phyloP scores from a whole-genome alignment of 37 sponge, comb jelly and placozoan genomes.

The Amphimedon queenslandica region DNA sequence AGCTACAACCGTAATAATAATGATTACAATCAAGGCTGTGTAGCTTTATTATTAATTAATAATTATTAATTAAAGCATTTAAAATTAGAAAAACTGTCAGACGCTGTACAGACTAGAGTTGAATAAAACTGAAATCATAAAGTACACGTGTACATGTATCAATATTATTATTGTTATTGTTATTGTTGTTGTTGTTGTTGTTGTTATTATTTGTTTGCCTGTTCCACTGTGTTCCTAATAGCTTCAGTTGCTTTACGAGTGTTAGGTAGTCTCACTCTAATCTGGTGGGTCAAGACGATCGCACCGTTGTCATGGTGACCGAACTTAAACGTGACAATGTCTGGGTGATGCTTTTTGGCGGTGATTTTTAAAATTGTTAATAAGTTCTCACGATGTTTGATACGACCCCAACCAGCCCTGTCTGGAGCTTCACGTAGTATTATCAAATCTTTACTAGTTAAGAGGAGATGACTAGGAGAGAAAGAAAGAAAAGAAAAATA shows the following conservation, averaged over 20 bases:
- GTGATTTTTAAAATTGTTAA: constrained; percentile 77
- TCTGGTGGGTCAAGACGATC: constrained; percentile 32
- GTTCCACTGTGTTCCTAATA: too few relatives aligned
- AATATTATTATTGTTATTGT: too few relatives aligned
- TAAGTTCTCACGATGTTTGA: constrained; percentile 58
- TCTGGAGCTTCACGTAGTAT: constrained; percentile 74
- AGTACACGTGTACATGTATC: too few relatives aligned
- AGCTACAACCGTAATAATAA: too few relatives aligned
- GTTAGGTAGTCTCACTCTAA: constrained; percentile 78
- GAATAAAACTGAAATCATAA: neutral
- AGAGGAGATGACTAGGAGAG: constrained; percentile 50
- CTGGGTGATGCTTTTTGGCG: constrained; percentile 88
- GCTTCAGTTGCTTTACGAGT: constrained; percentile 62
- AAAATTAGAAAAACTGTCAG: neutral
- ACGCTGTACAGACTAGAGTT: neutral
- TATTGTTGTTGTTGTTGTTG: neutral
- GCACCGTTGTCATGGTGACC: constrained; percentile 36
- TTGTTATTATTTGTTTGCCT: neutral
- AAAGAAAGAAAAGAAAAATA: constrained; percentile 1
- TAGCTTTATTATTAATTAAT: too few relatives aligned
- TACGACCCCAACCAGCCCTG: constrained; percentile 65
- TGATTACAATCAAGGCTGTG: too few relatives aligned
- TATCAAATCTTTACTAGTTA: constrained; percentile 51
- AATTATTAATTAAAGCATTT: neutral
- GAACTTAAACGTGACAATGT: constrained; percentile 89